Evolutionary conservation across 1,140 invertebrate species (phyloP), one percentile per base, ranked within the genome.

Genomic region (Coelopa frigida): DNA sequence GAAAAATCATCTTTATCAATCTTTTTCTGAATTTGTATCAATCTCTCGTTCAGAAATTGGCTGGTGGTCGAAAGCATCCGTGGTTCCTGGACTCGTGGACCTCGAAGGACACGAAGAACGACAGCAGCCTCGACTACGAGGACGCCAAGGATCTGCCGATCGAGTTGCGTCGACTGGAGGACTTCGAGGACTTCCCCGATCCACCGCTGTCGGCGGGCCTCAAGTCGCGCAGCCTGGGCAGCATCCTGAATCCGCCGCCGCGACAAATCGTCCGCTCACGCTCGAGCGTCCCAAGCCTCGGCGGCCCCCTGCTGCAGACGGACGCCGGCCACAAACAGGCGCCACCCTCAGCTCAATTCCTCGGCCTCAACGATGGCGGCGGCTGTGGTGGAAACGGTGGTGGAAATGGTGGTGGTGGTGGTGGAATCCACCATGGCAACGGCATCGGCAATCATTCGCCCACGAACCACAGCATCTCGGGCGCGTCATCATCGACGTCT

Each of bases 31-130:
- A n/a, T n/a, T n/a, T n/a, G n/a, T n/a, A n/a, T n/a, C n/a, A n/a
- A 35, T 35, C 3, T 7, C 11, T 26, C 43, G 44, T 61, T 4
- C 55, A 83, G 77, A 85, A 88, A 75, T 67, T 91, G 20, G 86
- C 88, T 10, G 84, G 87, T 1, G 79, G 83, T 2, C 56, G 64
- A 0, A 72, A 81, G 29, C 70, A 81, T 49, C 79, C 83, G 8
- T 90, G 87, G 78, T 89, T 90, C 58, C 70, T 90, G 6, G 81
- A 87, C 48, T 84, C 83, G 20, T 87, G 84, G 84, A 79, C 76
- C 51, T 69, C 74, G 37, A 72, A 78, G 71, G 72, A 80, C 56
- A 53, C 76, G 43, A 62, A 72, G 23, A 71, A 74, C 18, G 75
- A 71, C 56, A 74, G 70, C 31, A 80, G 75, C 51, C 74, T 79